Evolutionary conservation across 2,888 invertebrate species (phyloP), one percentile per base, ranked within the genome.

Genomic region (Trachelus iudaicus): DNA sequence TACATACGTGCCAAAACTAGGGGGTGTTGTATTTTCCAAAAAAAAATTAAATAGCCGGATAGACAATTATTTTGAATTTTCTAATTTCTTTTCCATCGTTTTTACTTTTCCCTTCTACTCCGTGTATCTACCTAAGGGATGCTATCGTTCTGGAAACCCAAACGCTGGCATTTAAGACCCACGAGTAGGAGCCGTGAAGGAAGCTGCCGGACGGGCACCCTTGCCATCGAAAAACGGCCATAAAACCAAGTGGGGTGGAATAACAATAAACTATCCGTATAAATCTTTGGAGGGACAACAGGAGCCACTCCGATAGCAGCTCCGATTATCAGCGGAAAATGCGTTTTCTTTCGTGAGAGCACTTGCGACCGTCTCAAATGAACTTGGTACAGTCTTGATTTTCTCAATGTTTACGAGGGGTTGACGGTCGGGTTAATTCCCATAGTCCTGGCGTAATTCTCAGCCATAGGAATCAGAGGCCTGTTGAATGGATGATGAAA

Each of bases 221-320:
- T 71, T 68, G 40, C 68, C 71, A 80, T 83, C 79, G 81, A 86
- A 85, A 83, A 84, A 84, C 87, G 83, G 84, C 88, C 88, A 88
- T 89, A 88, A 89, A 90, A 90, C 87, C 87, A 88, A 89, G 89
- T 88, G 87, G 87, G 85, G 87, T 84, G 86, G 88, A 89, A 90
- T 89, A 89, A 89, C 89, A 89, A 89, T 90, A 89, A 90, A 89
- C 89, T 87, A 89, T 89, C 87, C 85, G 82, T 84, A 89, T 89
- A 89, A 90, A 90, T 90, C 89, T 87, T 82, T 80, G 83, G 83
- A 85, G 85, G 85, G 87, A 87, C 85, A 84, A 84, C 82, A 40
- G 83, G 83, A 82, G 82, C 81, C 81, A 82, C 80, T 86, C 82
- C 84, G 88, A 88, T 88, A 87, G 87, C 85, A 85, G 83, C 79